Percentiles rank a stretch among this genome's conserved stretches.
These are phyloP conservation scores for Smithornis capensis DNA, from an alignment of 2,113 vertebrate species.

Conservation along the genomic window DNA sequence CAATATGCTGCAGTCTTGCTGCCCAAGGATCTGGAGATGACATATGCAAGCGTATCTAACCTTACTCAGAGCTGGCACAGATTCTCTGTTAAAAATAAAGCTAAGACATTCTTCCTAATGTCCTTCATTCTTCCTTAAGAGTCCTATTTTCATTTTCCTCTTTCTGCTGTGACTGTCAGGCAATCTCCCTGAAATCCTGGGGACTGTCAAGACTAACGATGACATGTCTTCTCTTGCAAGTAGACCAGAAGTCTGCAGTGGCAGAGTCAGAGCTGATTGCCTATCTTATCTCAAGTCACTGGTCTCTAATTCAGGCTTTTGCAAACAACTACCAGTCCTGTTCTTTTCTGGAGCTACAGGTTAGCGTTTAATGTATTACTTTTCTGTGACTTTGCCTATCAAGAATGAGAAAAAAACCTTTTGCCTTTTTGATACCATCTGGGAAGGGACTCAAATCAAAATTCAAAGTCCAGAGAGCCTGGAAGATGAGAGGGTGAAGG, in stretches of 20 bases:
- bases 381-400: conserved; percentile 33
- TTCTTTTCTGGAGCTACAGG: conserved; percentile 35
- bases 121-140: conserved; percentile 31
- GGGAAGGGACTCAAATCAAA: background rate
- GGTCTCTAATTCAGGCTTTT: conserved; percentile 74
- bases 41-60: background rate
- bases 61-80: background rate
- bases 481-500: background rate
- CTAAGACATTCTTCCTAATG: background rate
- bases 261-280: conserved; percentile 69
- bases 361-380: conserved; percentile 31
- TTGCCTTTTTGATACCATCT: background rate
- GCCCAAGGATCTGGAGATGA: background rate
- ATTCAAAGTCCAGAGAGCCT: background rate
- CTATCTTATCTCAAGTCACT: conserved; percentile 79
- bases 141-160: conserved; percentile 24
- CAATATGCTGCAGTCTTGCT: background rate
- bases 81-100: conserved; percentile 26
- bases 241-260: conserved; percentile 79
- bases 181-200: conserved; percentile 70
- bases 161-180: conserved; percentile 6
- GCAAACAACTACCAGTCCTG: conserved; percentile 66
- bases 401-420: background rate
- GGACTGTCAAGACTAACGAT: conserved; percentile 77
- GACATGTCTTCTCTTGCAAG: conserved; percentile 76